These are phyloP conservation scores for Acholoe squamosa DNA, from an alignment of 2,888 invertebrate species.

Conservation along the genomic window DNA sequence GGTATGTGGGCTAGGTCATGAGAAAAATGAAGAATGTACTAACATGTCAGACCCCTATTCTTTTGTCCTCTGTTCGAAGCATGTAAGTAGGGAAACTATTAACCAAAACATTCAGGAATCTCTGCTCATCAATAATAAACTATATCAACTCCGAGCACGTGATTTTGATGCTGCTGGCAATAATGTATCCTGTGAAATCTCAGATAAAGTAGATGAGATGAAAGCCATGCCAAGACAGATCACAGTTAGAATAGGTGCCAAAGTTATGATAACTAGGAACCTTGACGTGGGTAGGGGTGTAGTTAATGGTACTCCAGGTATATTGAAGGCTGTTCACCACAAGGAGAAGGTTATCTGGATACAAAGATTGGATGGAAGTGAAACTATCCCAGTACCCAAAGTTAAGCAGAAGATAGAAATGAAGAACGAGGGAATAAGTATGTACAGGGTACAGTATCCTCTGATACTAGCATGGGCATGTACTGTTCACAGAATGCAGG, in stretches of 20 bases:
- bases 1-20: constrained; percentile 53
- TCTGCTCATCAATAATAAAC: not conserved
- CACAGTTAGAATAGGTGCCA: not conserved
- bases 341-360: not conserved
- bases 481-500: constrained; percentile 28
- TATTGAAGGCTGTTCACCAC: not conserved
- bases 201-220: not conserved
- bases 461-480: constrained; percentile 21
- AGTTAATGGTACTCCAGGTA: constrained; percentile 34
- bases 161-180: not conserved
- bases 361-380: not conserved
- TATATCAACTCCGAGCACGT: not conserved
- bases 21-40: not conserved
- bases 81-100: not conserved
- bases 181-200: not conserved
- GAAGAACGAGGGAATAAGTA: not conserved
- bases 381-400: not conserved
- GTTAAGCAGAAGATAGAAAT: constrained; percentile 32
- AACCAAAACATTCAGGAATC: constrained; percentile 13
- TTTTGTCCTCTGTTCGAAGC: constrained; percentile 39
- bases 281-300: not conserved
- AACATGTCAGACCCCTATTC: not conserved
- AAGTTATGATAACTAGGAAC: too few species aligned
- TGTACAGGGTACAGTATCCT: constrained; percentile 36
- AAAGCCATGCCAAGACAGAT: not conserved